Evolutionary conservation across 1,140 invertebrate species (phyloP), one percentile per base, ranked within the genome.

Genomic region (Cepaea nemoralis): DNA sequence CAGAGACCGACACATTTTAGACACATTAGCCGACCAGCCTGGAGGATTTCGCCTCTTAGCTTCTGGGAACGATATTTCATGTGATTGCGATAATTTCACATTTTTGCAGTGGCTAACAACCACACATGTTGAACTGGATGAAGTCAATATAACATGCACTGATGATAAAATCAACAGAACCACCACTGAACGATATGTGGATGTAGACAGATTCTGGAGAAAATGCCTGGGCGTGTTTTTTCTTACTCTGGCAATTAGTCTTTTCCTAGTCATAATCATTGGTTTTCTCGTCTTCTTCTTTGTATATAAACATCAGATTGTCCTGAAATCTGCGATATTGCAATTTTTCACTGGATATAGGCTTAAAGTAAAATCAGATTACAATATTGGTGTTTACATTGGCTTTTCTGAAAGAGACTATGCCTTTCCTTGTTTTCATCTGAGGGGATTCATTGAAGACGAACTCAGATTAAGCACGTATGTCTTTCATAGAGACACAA

Each of bases 91-190:
- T 16, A 42, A 45, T 42, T 19, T 73, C 24, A 5, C 70, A 24
- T 73, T 73, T 73, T 40, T 73, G 24, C 70, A 73, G 22, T 73
- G 70, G 70, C 14, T 73, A 40, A 42, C 5, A 31, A 40, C 70
- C 1, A 73, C 70, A 12, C 8, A 40, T 22, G 70, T 73, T 27
- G 8, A 35, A n/a, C 19, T 73, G 6, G 70, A 73, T n/a, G 12
- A 16, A 39, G n/a, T 14, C 3, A 55, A 55, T 55, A 27, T 40
- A 22, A 39, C 70, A 27, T 73, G 70, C n/a, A 19, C 33, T 27
- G 24, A 73, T n/a, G 37, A 73, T 3, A 42, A 42, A 2, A 31
- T 37, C 6, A 40, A 19, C 8, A 22, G 14, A 5, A 40, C 70
- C 8, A 22, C 14, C n/a, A 19, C 24, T 5, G 24, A 14, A 6